phyloP scores from a whole-genome alignment of 2,888 invertebrate species.

The Eristalis tenax region DNA sequence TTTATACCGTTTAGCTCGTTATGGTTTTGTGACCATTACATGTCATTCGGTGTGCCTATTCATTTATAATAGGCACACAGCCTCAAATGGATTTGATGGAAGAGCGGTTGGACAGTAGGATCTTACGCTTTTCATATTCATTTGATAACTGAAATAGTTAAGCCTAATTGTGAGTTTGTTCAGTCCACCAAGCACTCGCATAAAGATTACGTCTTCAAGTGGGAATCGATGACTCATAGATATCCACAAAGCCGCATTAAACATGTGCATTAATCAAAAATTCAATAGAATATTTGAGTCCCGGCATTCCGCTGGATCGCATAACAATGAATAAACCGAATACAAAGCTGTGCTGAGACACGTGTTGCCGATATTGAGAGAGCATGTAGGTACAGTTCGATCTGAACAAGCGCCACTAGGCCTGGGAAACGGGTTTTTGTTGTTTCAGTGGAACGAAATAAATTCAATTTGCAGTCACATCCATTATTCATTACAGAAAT shows the following conservation, averaged over 20 bases:
- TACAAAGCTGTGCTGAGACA: background rate
- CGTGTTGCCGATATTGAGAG: background rate
- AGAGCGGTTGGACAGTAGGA: too few relatives aligned
- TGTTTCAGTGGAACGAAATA: background rate
- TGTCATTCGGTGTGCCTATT: background rate
- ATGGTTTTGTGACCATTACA: background rate
- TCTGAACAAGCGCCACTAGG: background rate
- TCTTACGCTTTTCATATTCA: too few relatives aligned
- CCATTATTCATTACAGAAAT: too few relatives aligned
- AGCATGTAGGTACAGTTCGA: background rate
- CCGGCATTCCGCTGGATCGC: background rate
- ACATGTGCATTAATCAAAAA: background rate
- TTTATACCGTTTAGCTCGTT: background rate
- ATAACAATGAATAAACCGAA: background rate
- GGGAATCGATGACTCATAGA: background rate
- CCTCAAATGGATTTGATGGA: too few relatives aligned
- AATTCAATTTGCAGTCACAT: too few relatives aligned
- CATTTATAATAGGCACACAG: background rate
- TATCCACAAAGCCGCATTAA: background rate
- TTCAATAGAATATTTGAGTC: background rate
- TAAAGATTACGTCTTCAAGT: background rate
- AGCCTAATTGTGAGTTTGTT: background rate
- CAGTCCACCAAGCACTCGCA: background rate
- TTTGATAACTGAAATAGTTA: background rate
- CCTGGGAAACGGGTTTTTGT: background rate